Evolutionary conservation across 2,113 vertebrate genomes (phyloP), one percentile per base, ranked within the genome.

Genomic region (Eudorcas thomsonii): DNA sequence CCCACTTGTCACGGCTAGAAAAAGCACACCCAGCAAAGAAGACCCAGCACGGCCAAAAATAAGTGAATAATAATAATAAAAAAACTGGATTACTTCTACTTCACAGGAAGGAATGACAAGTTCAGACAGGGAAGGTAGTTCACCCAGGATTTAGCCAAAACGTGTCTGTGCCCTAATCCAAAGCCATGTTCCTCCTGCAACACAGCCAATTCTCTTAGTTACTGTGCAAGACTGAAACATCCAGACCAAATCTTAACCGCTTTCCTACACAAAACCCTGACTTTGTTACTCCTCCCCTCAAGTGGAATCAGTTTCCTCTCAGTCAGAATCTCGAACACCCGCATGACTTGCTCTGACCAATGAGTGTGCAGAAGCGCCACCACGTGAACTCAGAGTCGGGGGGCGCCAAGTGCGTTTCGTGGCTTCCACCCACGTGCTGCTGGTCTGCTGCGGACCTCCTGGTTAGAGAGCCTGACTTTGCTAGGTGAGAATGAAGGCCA

Each of bases 311-410:
- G 1, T 12, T 54, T 21, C 36, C 48, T 28, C 3, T 39, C n/a
- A 17, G 45, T 21, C 1, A 8, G n/a, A 16, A 48, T 17, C 16
- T 2, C 7, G 1, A 2, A 15, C 10, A 28, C 5, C 26, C 7
- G 2, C 25, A 3, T 30, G 59, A 67, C n/a, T 33, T 33, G n/a
- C 16, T 39, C 25, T 67, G 17, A 52, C 59, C 48, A 83, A 54
- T 64, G 16, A 5, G 3, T 15, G 12, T 39, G n/a, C 45, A 39
- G 78, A 50, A 52, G 45, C 1, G 3, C 9, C 7, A 0, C 7
- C 48, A 39, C 11, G 16, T 64, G 78, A 82, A 59, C 30, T 39
- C n/a, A 11, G 7, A 30, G 45, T 50, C 45, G 9, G 6, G 45
- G n/a, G n/a, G n/a, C 2, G 7, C 78, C 45, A 14, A 14, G 25